A percentile compares a stretch with the other conserved stretches of the same genome.
These are phyloP conservation scores for Poeciliopsis gracilis DNA, from an alignment of 2,797 vertebrate genomes.

Conservation along the genomic window DNA sequence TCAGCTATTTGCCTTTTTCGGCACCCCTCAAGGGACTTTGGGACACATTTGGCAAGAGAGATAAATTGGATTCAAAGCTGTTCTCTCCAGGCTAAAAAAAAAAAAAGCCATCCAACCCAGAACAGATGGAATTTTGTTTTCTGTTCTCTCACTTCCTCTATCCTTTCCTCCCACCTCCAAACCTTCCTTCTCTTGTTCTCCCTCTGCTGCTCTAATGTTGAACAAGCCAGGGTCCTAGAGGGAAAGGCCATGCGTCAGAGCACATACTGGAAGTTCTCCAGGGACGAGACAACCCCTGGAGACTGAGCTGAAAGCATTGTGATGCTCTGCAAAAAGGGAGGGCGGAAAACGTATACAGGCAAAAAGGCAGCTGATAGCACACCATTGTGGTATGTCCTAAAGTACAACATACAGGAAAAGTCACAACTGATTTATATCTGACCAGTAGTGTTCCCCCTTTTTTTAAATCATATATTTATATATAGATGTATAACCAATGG, in stretches of 20 bases:
- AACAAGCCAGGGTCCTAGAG: conserved; percentile 59
- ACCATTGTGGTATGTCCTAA: conserved; percentile 9
- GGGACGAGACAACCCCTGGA: conserved; percentile 58
- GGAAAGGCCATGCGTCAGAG: conserved; percentile 62
- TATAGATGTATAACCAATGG: neutral
- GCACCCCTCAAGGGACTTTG: conserved; percentile 74
- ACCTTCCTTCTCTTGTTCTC: conserved; percentile 41
- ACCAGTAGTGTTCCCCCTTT: neutral
- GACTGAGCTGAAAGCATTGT: conserved; percentile 45
- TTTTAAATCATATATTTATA: neutral
- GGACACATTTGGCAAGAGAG: conserved; percentile 81
- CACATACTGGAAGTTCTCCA: conserved; percentile 58
- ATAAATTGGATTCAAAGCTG: conserved; percentile 81
- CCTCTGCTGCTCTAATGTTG: conserved; percentile 58
- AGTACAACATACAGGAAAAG: conserved; percentile 17
- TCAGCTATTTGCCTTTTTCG: conserved; percentile 66
- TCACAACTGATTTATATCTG: conserved; percentile 13
- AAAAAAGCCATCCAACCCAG: conserved; percentile 77
- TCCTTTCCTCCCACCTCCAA: conserved; percentile 50
- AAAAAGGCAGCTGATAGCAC: conserved; percentile 15
- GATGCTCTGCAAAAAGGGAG: conserved; percentile 2
- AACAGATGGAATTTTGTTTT: conserved; percentile 83
- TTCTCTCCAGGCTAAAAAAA: conserved; percentile 80
- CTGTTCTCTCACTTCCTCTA: conserved; percentile 63
- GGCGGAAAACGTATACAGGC: neutral